These are phyloP conservation scores for Vanessa tameamea DNA, from an alignment of 1,140 invertebrate genomes.

Conservation along the genomic window DNA sequence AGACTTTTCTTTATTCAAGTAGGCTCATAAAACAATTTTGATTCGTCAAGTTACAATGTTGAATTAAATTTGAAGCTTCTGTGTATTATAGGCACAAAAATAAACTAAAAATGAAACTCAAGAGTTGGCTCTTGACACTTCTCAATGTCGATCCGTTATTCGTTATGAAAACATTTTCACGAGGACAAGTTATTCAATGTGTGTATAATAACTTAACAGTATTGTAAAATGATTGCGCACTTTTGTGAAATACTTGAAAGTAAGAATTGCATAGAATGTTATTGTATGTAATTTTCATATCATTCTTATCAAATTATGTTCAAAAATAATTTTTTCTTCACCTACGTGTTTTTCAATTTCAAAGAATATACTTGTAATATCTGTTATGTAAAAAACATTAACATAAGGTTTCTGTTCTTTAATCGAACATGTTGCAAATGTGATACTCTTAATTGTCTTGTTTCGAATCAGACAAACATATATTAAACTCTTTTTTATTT, in stretches of 20 bases:
- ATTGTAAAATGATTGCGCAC: slow-evolving; percentile 3
- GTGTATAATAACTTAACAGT: slow-evolving; percentile 16
- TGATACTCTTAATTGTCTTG: neutral
- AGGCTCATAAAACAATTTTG: too few species aligned
- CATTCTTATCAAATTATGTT: neutral
- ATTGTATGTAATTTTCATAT: neutral
- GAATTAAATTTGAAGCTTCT: too few species aligned
- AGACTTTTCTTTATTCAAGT: too few species aligned
- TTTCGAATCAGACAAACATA: neutral
- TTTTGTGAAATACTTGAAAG: neutral
- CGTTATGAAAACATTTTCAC: slow-evolving; percentile 17
- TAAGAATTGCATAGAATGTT: neutral
- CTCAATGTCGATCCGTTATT: slow-evolving; percentile 31
- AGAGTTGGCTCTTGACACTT: slow-evolving; percentile 41
- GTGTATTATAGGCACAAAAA: neutral
- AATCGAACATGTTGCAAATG: slow-evolving; percentile 13
- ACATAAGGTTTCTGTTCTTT: slow-evolving; percentile 6
- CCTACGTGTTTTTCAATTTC: neutral
- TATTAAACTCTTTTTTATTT: neutral
- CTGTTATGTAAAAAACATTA: neutral
- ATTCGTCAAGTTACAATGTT: too few species aligned
- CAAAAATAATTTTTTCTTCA: neutral
- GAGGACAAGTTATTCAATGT: slow-evolving; percentile 23
- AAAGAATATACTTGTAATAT: neutral
- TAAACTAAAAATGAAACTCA: slow-evolving; percentile 40